These are phyloP conservation scores for Micoletzkya japonica DNA, from an alignment of 2,888 invertebrate genomes.

Conservation along the genomic window DNA sequence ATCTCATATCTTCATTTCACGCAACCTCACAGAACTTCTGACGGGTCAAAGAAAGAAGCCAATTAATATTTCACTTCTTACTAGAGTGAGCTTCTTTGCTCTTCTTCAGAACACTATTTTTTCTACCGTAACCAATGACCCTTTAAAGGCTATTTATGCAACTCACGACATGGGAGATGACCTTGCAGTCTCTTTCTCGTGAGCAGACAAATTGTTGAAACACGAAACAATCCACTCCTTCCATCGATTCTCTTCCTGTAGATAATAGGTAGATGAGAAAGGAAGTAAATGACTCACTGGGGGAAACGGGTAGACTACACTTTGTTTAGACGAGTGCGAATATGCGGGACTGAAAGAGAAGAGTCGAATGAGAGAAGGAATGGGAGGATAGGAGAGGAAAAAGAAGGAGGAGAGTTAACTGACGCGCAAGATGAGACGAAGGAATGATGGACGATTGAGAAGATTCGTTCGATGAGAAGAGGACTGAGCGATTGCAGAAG, in stretches of 20 bases:
- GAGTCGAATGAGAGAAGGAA: not conserved
- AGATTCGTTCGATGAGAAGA: conserved; percentile 9
- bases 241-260: conserved; percentile 25
- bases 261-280: not conserved
- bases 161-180: too few relatives aligned
- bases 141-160: too few relatives aligned
- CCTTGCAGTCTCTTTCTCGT: too few relatives aligned
- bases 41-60: too few relatives aligned
- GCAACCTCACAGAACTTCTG: too few relatives aligned
- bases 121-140: too few relatives aligned
- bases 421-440: conserved; percentile 22
- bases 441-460: conserved; percentile 18
- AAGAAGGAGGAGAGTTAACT: not conserved
- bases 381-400: not conserved
- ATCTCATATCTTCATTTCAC: too few relatives aligned
- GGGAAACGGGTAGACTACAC: conserved; percentile 1
- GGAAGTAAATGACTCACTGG: not conserved
- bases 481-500: conserved; percentile 5
- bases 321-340: not conserved
- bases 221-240: conserved; percentile 21
- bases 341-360: conserved; percentile 1
- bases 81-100: too few relatives aligned
- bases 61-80: too few relatives aligned
- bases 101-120: too few relatives aligned
- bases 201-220: too few relatives aligned